Conservation (phyloP, 1,140 invertebrate genomes). For the Pygmarrhopalites habei region DNA sequence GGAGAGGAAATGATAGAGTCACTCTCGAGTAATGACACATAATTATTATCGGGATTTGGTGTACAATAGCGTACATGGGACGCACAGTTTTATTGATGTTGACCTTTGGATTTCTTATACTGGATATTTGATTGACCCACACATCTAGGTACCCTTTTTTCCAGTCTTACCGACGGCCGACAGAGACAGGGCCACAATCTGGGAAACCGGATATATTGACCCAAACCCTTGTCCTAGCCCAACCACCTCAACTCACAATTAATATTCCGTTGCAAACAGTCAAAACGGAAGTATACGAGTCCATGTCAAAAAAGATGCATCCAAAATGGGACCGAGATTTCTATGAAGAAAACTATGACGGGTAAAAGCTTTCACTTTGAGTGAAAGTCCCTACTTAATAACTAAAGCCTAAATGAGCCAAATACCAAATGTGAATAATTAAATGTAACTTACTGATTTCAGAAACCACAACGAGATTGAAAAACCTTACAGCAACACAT, state of each 20-base stretch:
- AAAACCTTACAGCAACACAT: constrained; percentile 7
- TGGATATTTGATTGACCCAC: too few relatives aligned
- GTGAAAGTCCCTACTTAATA: neutral
- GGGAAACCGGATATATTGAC: constrained; percentile 25
- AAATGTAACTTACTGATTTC: neutral
- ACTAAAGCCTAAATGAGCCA: neutral
- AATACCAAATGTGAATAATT: neutral
- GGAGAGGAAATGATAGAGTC: too few relatives aligned
- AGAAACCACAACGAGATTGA: constrained; percentile 11
- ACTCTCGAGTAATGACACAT: too few relatives aligned
- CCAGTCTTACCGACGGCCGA: constrained; percentile 13
- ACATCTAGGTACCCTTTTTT: constrained; percentile 36
- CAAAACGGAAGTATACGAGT: constrained; percentile 34
- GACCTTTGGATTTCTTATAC: too few relatives aligned
- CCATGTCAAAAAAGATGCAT: constrained; percentile 25
- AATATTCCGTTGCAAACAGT: constrained; percentile 33
- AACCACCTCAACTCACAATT: constrained; percentile 28
- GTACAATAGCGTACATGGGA: too few relatives aligned
- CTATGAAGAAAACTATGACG: constrained; percentile 29
- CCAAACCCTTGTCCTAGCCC: constrained; percentile 32
- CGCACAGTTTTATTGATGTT: too few relatives aligned
- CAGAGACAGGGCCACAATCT: constrained; percentile 8
- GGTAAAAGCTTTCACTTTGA: constrained; percentile 9
- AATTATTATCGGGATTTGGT: too few relatives aligned
- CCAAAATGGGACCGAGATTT: constrained; percentile 31